phyloP scores from a whole-genome alignment of 2,888 invertebrate species.

The Hypena proboscidalis region DNA sequence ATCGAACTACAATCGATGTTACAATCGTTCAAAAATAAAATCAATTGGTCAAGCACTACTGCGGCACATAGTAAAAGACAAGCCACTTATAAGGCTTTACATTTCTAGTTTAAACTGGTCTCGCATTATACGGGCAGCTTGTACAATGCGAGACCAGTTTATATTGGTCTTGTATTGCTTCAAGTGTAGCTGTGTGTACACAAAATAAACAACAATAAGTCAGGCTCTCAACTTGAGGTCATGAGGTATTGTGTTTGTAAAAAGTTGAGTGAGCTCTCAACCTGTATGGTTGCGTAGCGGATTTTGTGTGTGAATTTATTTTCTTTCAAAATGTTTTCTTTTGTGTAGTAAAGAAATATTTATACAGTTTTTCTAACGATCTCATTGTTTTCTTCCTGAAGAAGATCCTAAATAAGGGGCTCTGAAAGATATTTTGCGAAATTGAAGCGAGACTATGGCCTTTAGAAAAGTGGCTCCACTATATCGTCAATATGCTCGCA shows the following conservation, averaged over 20 bases:
- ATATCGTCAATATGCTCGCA: no score
- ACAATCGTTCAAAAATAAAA: constrained; percentile 9
- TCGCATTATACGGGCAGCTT: no score
- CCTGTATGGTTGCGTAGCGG: constrained; percentile 31
- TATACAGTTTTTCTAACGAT: neutral
- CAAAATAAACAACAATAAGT: constrained; percentile 71
- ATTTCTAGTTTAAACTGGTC: no score
- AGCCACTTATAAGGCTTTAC: no score
- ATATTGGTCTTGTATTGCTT: no score
- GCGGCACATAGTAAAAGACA: constrained; percentile 23
- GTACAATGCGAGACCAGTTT: no score
- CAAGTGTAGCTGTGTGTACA: no score
- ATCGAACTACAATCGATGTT: constrained; percentile 5
- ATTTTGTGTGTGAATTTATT: constrained; percentile 29
- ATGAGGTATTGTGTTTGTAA: constrained; percentile 63
- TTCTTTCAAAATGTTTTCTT: constrained; percentile 18
- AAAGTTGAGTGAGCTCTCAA: constrained; percentile 42
- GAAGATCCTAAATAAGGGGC: no score
- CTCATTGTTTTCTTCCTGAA: no score
- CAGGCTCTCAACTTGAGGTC: constrained; percentile 70
- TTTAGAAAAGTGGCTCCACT: no score
- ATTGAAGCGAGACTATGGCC: no score
- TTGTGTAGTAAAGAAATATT: neutral
- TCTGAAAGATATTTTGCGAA: no score
- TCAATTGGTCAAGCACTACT: constrained; percentile 26